Base-by-base conservation (phyloP, 2,113 vertebrate genomes). In the Stegostoma tigrinum region DNA sequence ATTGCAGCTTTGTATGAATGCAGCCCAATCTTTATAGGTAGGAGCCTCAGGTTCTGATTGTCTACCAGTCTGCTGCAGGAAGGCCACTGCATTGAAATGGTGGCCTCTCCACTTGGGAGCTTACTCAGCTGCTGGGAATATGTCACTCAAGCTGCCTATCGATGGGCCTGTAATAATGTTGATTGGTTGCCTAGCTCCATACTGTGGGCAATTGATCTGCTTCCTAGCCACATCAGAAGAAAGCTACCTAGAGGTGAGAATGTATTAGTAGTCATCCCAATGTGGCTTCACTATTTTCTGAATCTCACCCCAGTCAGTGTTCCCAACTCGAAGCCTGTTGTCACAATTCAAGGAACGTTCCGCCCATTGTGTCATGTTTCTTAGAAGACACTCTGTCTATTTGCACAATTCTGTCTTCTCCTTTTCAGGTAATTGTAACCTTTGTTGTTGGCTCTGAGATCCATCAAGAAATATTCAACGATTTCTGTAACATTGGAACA, bases 381-480 rank as follows among this genome's bases (percentile, higher is more conserved):
- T 93, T 19, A 66, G 52, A 17, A 93, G 61, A 6, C 10, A 61
- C 30, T n/a, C 24, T 19, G 38, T 78, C 10, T 52, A 24, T 66
- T 85, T 23, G 24, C 52, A 52, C 30, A 95, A 42, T 83, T 55
- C 6, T 96, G 45, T 96, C 85, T 96, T 78, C 97, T 91, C 96
- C 95, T 96, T 86, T 72, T 12, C 97, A 98, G 97, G 97, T 97
- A 96, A 96, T 96, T 15, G 97, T 97, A 97, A 98, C 97, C 96
- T 98, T 98, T 96, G 97, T 97, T 45, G 97, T 98, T 96, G 97
- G 97, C 96, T 98, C 97, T 96, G 97, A 98, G 96, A 97, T 98
- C 90, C 97, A 97, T 96, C 97, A 97, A 67, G 96, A 97, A 96
- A 98, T 96, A 97, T 97, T 95, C 95, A 97, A 96, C 83, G 97